Evolutionary conservation across 2,113 vertebrate species (phyloP).

Genomic region (Sinocyclocheilus maitianheensis): DNA sequence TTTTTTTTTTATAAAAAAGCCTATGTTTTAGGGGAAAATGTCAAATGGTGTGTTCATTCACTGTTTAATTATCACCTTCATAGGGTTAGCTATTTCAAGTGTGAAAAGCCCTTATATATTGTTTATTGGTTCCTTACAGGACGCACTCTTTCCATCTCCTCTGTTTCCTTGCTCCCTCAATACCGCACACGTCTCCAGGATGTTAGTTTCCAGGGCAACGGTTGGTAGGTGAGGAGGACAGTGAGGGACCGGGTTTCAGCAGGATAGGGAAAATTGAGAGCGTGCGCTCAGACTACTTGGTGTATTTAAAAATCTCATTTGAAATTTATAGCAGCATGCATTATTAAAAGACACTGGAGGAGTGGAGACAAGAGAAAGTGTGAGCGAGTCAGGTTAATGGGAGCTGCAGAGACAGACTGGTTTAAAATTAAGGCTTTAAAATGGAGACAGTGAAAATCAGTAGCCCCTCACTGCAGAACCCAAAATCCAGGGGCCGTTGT

Average conservation of each 20-base stretch:
- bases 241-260: conserved; percentile 18
- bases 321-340: conserved; percentile 52
- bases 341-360: conserved; percentile 54
- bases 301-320: conserved; percentile 48
- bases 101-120: too few relatives aligned
- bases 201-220: conserved; percentile 59
- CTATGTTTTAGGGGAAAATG: too few relatives aligned
- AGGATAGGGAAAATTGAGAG: conserved; percentile 27
- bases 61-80: too few relatives aligned
- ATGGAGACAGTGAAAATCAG: background rate
- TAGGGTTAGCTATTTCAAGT: too few relatives aligned
- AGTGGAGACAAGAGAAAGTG: background rate
- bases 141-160: background rate
- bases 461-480: too few relatives aligned
- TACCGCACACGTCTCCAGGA: conserved; percentile 31
- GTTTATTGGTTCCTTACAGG: background rate
- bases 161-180: background rate
- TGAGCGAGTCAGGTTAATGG: background rate
- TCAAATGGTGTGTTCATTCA: too few relatives aligned
- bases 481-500: too few relatives aligned
- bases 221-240: conserved; percentile 44
- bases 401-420: background rate
- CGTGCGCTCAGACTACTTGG: conserved; percentile 20
- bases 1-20: too few relatives aligned
- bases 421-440: background rate